These are phyloP conservation scores for Hirtodrosophila duncani DNA, from an alignment of 2,888 invertebrate species.

Conservation along the genomic window DNA sequence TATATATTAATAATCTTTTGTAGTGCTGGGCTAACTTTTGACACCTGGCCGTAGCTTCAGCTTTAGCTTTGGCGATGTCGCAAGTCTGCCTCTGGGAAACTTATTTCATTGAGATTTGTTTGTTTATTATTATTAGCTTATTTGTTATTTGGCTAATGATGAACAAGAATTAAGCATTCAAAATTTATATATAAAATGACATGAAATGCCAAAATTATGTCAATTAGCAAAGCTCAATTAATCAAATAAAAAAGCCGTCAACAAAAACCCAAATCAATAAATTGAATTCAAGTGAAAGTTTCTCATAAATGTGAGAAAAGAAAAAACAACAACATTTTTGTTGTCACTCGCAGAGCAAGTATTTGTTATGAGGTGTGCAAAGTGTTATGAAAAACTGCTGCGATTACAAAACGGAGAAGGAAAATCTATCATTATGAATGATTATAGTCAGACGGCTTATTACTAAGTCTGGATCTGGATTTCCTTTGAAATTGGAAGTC, in stretches of 20 bases:
- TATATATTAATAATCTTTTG: constrained; percentile 13
- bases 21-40: constrained; percentile 31
- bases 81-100: constrained; percentile 2
- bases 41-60: constrained; percentile 30
- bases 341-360: no score
- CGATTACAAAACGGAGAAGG: no score
- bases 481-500: no score
- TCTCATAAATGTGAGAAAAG: no score
- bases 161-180: constrained; percentile 7
- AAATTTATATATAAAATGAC: constrained; percentile 12
- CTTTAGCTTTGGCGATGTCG: not conserved
- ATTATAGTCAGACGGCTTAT: no score
- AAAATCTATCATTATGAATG: no score
- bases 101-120: not conserved
- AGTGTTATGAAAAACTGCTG: no score
- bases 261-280: not conserved
- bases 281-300: not conserved
- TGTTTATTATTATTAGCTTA: not conserved
- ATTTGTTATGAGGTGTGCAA: no score
- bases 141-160: constrained; percentile 18
- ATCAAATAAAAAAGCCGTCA: constrained; percentile 1
- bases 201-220: not conserved
- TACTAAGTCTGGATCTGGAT: no score
- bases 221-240: constrained; percentile 5
- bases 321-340: no score